Base-by-base conservation (phyloP, 2,888 invertebrate species). In the Quadroppia sp. region DNA sequence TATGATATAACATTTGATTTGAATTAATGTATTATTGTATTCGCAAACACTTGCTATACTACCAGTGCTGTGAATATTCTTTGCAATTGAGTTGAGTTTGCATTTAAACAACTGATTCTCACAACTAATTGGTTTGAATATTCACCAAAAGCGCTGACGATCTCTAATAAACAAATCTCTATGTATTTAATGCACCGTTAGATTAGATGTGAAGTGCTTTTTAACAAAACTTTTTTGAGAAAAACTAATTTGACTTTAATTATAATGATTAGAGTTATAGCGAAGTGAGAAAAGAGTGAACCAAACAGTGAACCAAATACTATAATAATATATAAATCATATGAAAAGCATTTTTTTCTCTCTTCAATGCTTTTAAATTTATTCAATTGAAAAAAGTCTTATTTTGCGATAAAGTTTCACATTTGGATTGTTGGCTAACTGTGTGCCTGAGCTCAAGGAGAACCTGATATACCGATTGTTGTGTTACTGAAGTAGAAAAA, bases 201-300 rank as follows among this genome's bases (percentile, higher is more conserved):
- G 50, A 50, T 50, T 20, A 50, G 50, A 45, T 20, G 50, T 20
- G 50, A 17, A 50, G 50, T 50, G 20, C 20, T 50, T n/a, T n/a
- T n/a, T n/a, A n/a, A n/a, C n/a, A 4, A 50, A 50, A 50, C 20
- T n/a, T 36, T 36, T 50, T 50, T 50, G n/a, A 7, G 50, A 50
- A 50, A n/a, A 50, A 50, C 50, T 50, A 50, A 50, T 50, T 50
- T 20, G 50, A 50, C 20, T 50, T 50, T 50, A 50, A 50, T 50
- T 50, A 50, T 50, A 20, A 50, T 50, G 15, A 50, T 50, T 50
- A 50, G 50, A 20, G 50, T 50, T 20, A n/a, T 15, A 20, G 20
- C 20, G 50, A 50, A 50, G 50, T 50, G 50, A n/a, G 50, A 50
- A 50, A 20, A 50, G n/a, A 50, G 50, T 50, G 50, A 50, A 50